Percentiles rank a stretch among this genome's conserved stretches.
These are phyloP conservation scores for Hycleus phaleratus DNA, from an alignment of 1,140 invertebrate genomes.

Conservation along the genomic window DNA sequence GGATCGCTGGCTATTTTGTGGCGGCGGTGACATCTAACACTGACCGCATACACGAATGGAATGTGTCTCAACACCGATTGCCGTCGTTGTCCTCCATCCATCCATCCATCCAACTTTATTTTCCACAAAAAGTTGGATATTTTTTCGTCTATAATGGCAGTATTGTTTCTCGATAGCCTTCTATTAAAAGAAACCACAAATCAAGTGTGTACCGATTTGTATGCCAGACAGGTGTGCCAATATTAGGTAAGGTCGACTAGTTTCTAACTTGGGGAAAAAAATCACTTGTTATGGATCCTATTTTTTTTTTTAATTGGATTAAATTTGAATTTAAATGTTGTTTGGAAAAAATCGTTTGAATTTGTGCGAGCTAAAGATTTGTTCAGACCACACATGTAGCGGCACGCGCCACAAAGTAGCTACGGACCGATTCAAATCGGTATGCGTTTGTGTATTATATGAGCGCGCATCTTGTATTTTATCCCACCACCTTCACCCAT, in stretches of 20 bases:
- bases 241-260: not conserved
- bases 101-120: not conserved
- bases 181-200: not conserved
- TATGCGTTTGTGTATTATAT: not conserved
- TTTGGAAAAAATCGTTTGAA: too few species aligned
- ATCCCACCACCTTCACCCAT: slow-evolving; percentile 1
- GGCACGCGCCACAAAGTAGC: slow-evolving; percentile 20
- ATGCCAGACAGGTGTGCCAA: not conserved
- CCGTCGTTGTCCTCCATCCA: slow-evolving; percentile 14
- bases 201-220: not conserved
- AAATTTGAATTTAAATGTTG: not conserved
- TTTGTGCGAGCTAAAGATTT: not conserved
- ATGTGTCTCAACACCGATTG: slow-evolving; percentile 20
- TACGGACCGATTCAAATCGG: not conserved
- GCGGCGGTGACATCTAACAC: slow-evolving; percentile 25
- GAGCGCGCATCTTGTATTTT: not conserved
- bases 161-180: not conserved
- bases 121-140: not conserved
- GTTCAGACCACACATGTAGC: slow-evolving; percentile 18
- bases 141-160: not conserved
- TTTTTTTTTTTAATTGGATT: not conserved
- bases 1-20: slow-evolving; percentile 13
- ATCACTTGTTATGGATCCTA: not conserved
- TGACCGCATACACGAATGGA: slow-evolving; percentile 21
- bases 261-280: not conserved